phyloP scores from a whole-genome alignment of 2,797 vertebrate species.

The Lerista edwardsae region DNA sequence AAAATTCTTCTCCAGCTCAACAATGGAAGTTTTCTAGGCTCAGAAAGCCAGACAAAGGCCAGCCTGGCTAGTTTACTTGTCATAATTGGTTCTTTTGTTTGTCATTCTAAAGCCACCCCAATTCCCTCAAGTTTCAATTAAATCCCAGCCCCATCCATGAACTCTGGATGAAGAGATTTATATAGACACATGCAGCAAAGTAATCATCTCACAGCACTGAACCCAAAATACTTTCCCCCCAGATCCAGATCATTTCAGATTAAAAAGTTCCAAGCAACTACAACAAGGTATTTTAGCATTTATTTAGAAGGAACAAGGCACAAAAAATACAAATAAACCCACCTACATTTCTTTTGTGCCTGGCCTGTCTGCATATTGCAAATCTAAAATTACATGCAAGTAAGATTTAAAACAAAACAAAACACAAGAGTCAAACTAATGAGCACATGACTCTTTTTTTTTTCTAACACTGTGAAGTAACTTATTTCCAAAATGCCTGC shows the following conservation, averaged over 20 bases:
- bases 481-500: neutral
- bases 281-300: slow-evolving; percentile 54
- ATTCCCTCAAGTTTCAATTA: neutral
- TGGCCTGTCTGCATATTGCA: neutral
- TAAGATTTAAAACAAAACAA: neutral
- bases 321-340: neutral
- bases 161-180: neutral
- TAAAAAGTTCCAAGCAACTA: neutral
- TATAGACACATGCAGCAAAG: neutral
- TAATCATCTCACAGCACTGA: neutral
- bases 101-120: neutral
- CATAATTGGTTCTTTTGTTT: neutral
- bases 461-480: neutral
- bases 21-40: neutral
- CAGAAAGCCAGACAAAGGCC: neutral
- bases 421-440: neutral
- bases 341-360: slow-evolving; percentile 39
- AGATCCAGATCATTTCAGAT: neutral
- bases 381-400: fast-evolving
- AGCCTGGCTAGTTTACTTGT: neutral
- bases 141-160: neutral
- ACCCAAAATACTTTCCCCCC: neutral
- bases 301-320: slow-evolving; percentile 10
- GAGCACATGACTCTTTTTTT: neutral
- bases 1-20: neutral